Conservation (phyloP, 2,113 vertebrate genomes). For the Ramphastos sulfuratus region DNA sequence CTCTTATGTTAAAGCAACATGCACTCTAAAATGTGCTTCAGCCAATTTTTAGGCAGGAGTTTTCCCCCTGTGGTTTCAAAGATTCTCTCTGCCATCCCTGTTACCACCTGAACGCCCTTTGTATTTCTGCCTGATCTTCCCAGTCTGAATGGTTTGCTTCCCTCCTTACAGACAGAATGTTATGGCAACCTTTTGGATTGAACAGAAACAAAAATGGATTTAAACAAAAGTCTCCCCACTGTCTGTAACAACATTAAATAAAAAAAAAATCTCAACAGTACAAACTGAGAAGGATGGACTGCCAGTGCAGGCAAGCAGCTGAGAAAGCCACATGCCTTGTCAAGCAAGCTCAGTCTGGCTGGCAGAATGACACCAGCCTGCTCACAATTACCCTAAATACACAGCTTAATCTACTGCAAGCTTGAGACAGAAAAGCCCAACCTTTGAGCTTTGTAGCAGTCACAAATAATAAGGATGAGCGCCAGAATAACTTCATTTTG, state of each 20-base stretch:
- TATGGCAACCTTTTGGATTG: not conserved
- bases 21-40: not conserved
- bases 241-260: not conserved
- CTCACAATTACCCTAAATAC: slow-evolving; percentile 7
- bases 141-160: not conserved
- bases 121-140: not conserved
- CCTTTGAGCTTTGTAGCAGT: not conserved
- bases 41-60: not conserved
- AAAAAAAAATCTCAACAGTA: not conserved
- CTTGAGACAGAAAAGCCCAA: not conserved
- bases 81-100: not conserved
- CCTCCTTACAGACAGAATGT: too few relatives aligned
- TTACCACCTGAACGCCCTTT: not conserved
- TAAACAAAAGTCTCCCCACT: not conserved
- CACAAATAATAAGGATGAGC: slow-evolving; percentile 4
- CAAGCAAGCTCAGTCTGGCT: not conserved
- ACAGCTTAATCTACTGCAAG: slow-evolving; percentile 1
- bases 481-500: slow-evolving; percentile 3
- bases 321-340: not conserved
- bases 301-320: not conserved
- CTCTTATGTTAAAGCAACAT: not conserved
- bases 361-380: not conserved
- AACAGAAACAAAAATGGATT: not conserved
- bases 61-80: not conserved
- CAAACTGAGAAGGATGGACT: not conserved